Percentiles rank a stretch among this genome's conserved stretches.
These are phyloP conservation scores for Erebia aethiops DNA, from an alignment of 2,888 invertebrate species.

Conservation along the genomic window DNA sequence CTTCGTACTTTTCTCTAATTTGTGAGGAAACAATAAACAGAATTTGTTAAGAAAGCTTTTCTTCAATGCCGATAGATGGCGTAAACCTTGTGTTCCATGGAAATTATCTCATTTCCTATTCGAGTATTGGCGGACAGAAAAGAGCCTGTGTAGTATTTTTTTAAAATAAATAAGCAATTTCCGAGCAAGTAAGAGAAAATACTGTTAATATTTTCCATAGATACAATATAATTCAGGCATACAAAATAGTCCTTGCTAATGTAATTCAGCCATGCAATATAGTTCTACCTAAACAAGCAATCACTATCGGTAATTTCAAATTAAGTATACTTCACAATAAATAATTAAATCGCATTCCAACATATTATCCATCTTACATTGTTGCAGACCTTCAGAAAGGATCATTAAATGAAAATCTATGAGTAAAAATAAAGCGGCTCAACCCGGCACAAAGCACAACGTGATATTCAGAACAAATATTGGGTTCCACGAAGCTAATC, in stretches of 20 bases:
- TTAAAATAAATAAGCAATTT: too few species aligned
- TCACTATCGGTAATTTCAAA: not conserved
- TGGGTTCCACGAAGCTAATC: too few species aligned
- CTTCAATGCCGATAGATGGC: too few species aligned
- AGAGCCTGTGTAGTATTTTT: too few species aligned
- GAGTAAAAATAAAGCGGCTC: not conserved
- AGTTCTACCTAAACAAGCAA: not conserved
- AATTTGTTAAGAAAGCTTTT: too few species aligned
- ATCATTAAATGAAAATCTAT: slow-evolving; percentile 26
- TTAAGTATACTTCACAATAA: not conserved
- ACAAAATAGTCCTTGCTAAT: not conserved
- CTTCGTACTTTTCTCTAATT: too few species aligned
- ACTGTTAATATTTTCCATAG: not conserved
- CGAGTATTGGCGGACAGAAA: too few species aligned
- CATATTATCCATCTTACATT: slow-evolving; percentile 15
- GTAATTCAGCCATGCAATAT: not conserved
- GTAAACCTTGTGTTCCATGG: too few species aligned
- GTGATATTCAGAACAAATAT: too few species aligned
- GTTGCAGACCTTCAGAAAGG: slow-evolving; percentile 28
- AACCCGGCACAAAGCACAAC: not conserved
- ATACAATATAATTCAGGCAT: not conserved
- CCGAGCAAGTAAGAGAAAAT: too few species aligned
- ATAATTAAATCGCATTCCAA: slow-evolving; percentile 23
- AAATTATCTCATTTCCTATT: too few species aligned
- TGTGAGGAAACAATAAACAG: too few species aligned